Base-by-base conservation (phyloP, 1,140 invertebrate species). In the Trypoxylus dichotomus region DNA sequence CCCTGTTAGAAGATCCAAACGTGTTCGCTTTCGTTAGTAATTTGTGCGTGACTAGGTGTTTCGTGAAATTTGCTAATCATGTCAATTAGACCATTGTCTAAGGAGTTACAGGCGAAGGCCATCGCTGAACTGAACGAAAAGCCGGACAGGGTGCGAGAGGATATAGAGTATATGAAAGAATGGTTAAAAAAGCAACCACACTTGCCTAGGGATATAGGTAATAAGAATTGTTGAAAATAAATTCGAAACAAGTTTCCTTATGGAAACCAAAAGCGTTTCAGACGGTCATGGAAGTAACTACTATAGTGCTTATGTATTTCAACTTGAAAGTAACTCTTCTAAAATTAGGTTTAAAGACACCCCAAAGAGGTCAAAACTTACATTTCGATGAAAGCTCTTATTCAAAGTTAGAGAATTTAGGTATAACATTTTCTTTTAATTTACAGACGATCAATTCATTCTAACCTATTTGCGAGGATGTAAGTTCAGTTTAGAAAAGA, bases 171-270 rank as follows among this genome's bases (percentile, higher is more conserved):
- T 75, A 85, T 93, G 41, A 88, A 88, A 41, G 88, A 91, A 43
- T 93, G 92, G 91, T 86, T 92, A 37, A 83, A 83, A 7, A 91
- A 92, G 83, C 90, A 91, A 72, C 89, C 90, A 0, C 90, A 93
- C 84, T 83, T 92, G 37, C 88, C 85, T 68, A 77, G 75, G 6
- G 77, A 77, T 72, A 78, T 76, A 75, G 82, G 82, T 83, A 75
- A 77, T 71, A 37, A n/a, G n/a, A n/a, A n/a, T n/a, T n/a, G n/a
- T n/a, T n/a, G n/a, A n/a, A 54, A 25, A 72, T 42, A 19, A 24
- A 13, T 77, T 2, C 15, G 7, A 21, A 19, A 1, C 58, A 60
- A 24, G 1, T 15, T 19, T 21, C n/a, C 54, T 19, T 60, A 3
- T n/a, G n/a, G 32, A 37, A 37, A 37, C 32, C 3, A 37, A 37